A percentile compares a stretch with the other conserved stretches of the same genome.
Conservation (phyloP, 2,113 vertebrate genomes). For the Chaenocephalus aceratus region DNA sequence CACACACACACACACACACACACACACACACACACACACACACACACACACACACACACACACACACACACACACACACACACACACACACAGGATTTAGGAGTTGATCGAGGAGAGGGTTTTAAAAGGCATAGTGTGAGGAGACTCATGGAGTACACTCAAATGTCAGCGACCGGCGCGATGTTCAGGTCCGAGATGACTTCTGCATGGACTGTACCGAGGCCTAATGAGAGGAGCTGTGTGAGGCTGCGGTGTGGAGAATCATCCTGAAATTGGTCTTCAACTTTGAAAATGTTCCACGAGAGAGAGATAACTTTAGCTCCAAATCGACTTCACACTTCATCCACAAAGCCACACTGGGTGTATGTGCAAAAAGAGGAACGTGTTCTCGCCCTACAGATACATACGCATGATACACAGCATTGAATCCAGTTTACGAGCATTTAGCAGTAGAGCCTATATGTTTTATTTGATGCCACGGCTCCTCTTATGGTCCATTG, state of each 20-base stretch:
- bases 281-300: conserved; percentile 77
- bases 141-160: conserved; percentile 55
- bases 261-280: conserved; percentile 77
- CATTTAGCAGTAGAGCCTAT: conserved; percentile 13
- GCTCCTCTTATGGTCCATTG: conserved; percentile 18
- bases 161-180: conserved; percentile 61
- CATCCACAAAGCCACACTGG: conserved; percentile 50
- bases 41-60: conserved; percentile 1
- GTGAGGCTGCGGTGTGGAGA: conserved; percentile 71
- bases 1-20: conserved; percentile 1
- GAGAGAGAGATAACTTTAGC: conserved; percentile 68
- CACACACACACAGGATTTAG: conserved; percentile 22
- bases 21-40: conserved; percentile 1
- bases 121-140: conserved; percentile 58
- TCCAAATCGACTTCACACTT: conserved; percentile 69
- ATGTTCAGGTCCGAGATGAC: conserved; percentile 65
- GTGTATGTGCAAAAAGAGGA: conserved; percentile 19
- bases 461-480: not conserved
- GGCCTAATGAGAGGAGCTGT: conserved; percentile 73
- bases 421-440: conserved; percentile 25
- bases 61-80: conserved; percentile 12
- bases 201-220: conserved; percentile 63
- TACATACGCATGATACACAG: not conserved
- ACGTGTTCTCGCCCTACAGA: not conserved
- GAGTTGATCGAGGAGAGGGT: conserved; percentile 49